phyloP scores from a whole-genome alignment of 2,113 vertebrate genomes.

The Eleginops maclovinus region DNA sequence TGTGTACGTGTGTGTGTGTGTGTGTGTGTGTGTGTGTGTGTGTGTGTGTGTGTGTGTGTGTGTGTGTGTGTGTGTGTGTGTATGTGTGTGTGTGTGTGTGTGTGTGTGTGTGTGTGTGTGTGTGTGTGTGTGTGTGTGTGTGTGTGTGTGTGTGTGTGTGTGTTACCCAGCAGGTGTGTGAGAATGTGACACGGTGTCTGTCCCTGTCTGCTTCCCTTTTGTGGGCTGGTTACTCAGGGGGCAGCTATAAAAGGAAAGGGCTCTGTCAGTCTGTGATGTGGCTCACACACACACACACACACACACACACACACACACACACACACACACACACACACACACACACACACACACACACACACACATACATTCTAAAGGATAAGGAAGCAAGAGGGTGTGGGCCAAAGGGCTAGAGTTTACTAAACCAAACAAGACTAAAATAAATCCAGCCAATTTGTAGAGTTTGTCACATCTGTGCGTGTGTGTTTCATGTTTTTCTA shows the following conservation, averaged over 20 bases:
- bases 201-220: slow-evolving; percentile 81
- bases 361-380: too few relatives aligned
- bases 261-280: slow-evolving; percentile 82
- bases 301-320: slow-evolving; percentile 43
- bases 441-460: slow-evolving; percentile 57
- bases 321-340: slow-evolving; percentile 29
- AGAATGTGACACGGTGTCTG: slow-evolving; percentile 66
- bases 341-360: slow-evolving; percentile 33
- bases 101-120: too few relatives aligned
- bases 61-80: too few relatives aligned
- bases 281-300: slow-evolving; percentile 46
- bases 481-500: too few relatives aligned
- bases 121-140: too few relatives aligned
- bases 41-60: too few relatives aligned
- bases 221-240: slow-evolving; percentile 81
- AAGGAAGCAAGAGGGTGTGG: slow-evolving; percentile 75
- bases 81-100: too few relatives aligned
- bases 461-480: slow-evolving; percentile 34
- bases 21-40: slow-evolving; percentile 16
- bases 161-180: slow-evolving; percentile 61
- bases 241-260: slow-evolving; percentile 83
- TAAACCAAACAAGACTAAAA: slow-evolving; percentile 79
- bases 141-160: too few relatives aligned
- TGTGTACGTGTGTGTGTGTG: not conserved
- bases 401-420: slow-evolving; percentile 80